phyloP scores from a whole-genome alignment of 2,113 vertebrate species.

The Hydropotes inermis region DNA sequence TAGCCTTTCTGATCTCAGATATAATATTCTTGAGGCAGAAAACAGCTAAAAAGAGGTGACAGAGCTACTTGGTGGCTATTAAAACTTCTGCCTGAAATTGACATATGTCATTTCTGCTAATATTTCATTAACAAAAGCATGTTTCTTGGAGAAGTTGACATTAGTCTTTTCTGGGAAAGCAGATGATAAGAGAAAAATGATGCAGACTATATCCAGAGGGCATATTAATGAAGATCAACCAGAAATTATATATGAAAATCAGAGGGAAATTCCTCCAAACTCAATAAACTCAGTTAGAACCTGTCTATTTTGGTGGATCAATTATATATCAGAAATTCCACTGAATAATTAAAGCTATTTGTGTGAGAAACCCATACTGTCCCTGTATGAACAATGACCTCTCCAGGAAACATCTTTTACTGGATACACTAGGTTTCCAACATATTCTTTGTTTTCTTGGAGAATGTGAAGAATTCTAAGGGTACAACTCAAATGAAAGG shows the following conservation, averaged over 20 bases:
- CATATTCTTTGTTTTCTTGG: background rate
- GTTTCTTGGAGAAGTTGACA: background rate
- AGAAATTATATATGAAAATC: conserved; percentile 7
- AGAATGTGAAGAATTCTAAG: background rate
- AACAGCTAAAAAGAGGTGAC: background rate
- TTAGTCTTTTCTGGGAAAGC: background rate
- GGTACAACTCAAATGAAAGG: background rate
- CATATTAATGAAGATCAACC: conserved; percentile 17
- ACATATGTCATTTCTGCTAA: background rate
- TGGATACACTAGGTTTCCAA: background rate
- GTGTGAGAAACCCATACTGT: background rate
- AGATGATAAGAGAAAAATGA: background rate
- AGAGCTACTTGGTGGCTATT: background rate
- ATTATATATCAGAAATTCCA: background rate
- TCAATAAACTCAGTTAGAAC: background rate
- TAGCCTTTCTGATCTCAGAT: background rate
- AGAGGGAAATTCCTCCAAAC: background rate
- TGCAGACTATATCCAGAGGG: background rate
- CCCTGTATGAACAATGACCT: background rate
- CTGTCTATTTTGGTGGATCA: background rate
- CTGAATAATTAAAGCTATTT: background rate
- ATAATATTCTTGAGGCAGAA: background rate
- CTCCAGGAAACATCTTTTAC: background rate
- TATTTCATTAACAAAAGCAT: background rate
- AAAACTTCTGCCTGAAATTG: background rate